These are phyloP conservation scores for Apostichopus parvimensis DNA, from an alignment of 35 echinoderm and acorn worm species.

Conservation along the genomic window DNA sequence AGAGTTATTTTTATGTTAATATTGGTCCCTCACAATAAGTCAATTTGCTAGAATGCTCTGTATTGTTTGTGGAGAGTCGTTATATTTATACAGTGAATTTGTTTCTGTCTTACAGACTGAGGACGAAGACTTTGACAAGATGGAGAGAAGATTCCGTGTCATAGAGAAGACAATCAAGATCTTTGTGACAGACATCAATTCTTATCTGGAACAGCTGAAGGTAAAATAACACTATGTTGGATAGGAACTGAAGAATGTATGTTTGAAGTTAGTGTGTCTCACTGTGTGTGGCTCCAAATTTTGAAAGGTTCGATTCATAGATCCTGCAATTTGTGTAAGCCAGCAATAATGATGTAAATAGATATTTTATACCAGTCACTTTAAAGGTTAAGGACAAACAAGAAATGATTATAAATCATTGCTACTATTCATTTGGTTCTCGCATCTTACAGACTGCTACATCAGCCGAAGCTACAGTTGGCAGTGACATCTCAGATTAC, in stretches of 20 bases:
- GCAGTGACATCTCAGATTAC: constrained; percentile 96
- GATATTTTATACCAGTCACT: too few species aligned
- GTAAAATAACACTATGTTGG: constrained; percentile 17
- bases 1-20: too few species aligned
- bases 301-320: too few species aligned
- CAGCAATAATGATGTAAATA: too few species aligned
- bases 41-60: not conserved
- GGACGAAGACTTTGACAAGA: constrained; percentile 88
- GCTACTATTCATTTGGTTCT: not conserved
- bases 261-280: too few species aligned
- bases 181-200: constrained; percentile 95
- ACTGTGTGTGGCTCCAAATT: too few species aligned
- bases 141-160: constrained; percentile 79
- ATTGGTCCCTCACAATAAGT: too few species aligned
- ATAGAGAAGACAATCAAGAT: constrained; percentile 97
- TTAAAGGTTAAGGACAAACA: too few species aligned
- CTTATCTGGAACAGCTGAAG: constrained; percentile 97
- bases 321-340: too few species aligned
- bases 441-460: constrained; percentile 70
- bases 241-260: too few species aligned
- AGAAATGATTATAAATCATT: too few species aligned
- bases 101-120: constrained; percentile 63
- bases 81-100: not conserved
- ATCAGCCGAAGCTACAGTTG: constrained; percentile 79
- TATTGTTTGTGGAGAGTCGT: not conserved